Evolutionary conservation across 2,797 vertebrate genomes (phyloP).

Genomic region (Nannoperca obscura): DNA sequence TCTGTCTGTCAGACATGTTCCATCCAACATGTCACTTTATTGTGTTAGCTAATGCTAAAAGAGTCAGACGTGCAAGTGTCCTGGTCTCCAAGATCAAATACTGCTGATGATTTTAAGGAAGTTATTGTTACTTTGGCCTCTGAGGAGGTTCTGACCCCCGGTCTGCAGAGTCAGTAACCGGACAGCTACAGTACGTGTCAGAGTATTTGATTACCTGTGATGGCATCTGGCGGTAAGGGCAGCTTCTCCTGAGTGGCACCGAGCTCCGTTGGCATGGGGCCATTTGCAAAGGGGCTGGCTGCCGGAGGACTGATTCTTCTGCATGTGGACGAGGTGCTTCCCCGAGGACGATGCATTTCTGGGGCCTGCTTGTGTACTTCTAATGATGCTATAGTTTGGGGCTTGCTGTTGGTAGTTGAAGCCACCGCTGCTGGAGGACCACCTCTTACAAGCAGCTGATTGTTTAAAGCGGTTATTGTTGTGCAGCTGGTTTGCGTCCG

Average conservation of each 20-base stretch:
- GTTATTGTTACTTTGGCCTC: not conserved
- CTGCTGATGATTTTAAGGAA: not conserved
- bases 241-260: constrained; percentile 46
- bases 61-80: not conserved
- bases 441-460: constrained; percentile 38
- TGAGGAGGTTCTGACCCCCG: not conserved
- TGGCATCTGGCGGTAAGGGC: not conserved
- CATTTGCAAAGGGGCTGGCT: not conserved
- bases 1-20: not conserved
- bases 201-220: constrained; percentile 46
- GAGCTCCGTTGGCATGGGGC: constrained; percentile 3
- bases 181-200: accelerated
- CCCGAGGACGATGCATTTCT: not conserved
- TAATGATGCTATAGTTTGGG: not conserved
- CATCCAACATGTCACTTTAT: not conserved
- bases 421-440: constrained; percentile 19
- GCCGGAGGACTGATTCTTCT: not conserved
- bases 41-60: not conserved
- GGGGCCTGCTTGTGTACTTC: not conserved
- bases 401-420: constrained; percentile 11
- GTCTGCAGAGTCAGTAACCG: not conserved
- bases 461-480: not conserved
- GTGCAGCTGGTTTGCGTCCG: not conserved
- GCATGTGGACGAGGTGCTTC: not conserved
- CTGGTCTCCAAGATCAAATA: not conserved